Base-by-base conservation (phyloP, 2,797 vertebrate species). In the Synaphobranchus kaupii region DNA sequence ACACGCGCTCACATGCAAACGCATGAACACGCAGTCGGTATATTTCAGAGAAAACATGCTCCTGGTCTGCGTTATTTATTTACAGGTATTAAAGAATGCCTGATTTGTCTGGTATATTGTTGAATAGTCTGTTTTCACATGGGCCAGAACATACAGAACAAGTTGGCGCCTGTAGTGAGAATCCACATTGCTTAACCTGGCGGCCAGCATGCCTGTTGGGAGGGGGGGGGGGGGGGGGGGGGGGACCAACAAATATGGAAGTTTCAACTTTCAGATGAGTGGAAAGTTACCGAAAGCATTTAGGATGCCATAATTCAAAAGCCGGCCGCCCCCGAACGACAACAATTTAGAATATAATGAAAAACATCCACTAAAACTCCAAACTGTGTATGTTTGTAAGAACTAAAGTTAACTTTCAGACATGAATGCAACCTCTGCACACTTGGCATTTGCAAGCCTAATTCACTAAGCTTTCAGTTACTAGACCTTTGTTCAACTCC, bases 251-350 rank as follows among this genome's bases (percentile, higher is more conserved):
- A 56, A 50, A 76, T 84, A 87, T 88, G 84, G 86, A 86, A 84
- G 85, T 58, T 89, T 31, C 86, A 71, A 78, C 56, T 81, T 85
- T 52, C 28, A 52, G 76, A 50, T 12, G 31, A 71, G 47, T 84
- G 84, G 50, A 90, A 86, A 89, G 85, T 39, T 66, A 56, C 52
- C 83, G 31, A 39, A 84, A 84, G 87, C 34, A 68, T 60, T 85
- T 44, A 52, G 25, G 50, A 50, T 50, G 31, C 58, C 20, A 54
- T 88, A 88, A 52, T 88, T 86, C 73, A 84, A 87, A 84, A 87
- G 48, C 15, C 52, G 66, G 76, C 66, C 15, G 63, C n/a, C 71
- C 47, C n/a, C 83, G 44, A 12, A 54, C n/a, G 13, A 83, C 5
- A n/a, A 83, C 28, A 54, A 28, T 83, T 83, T 52, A 54, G 9